Evolutionary conservation across 2,113 vertebrate species (phyloP).

Genomic region (Sinocyclocheilus anophthalmus): DNA sequence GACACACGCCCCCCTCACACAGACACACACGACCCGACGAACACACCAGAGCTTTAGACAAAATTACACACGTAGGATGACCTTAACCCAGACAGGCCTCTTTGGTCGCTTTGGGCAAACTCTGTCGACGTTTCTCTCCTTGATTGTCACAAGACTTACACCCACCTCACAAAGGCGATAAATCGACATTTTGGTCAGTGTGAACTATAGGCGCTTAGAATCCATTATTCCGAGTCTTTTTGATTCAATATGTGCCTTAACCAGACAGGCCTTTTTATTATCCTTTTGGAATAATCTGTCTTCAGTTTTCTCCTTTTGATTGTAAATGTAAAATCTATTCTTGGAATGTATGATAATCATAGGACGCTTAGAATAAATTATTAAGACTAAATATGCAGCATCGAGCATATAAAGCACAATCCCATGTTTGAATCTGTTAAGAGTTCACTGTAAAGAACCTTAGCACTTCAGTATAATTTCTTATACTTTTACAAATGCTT

Average conservation of each 20-base stretch:
- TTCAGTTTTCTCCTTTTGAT: neutral
- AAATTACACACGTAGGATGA: no score
- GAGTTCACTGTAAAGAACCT: constrained; percentile 35
- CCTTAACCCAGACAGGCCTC: no score
- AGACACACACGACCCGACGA: no score
- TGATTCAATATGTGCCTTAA: constrained; percentile 17
- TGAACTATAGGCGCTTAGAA: no score
- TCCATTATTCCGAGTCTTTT: no score
- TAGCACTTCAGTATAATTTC: neutral
- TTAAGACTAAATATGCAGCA: neutral
- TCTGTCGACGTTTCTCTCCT: no score
- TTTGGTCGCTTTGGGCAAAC: no score
- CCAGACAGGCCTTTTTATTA: constrained; percentile 30
- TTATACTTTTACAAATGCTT: neutral
- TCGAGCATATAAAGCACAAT: neutral
- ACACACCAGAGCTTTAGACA: no score
- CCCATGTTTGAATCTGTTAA: constrained; percentile 2
- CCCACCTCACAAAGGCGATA: no score
- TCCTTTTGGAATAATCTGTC: neutral
- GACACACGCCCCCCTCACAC: no score
- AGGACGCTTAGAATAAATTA: neutral
- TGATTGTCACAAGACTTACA: no score
- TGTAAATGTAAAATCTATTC: neutral
- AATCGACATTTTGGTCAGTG: no score
- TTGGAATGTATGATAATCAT: neutral